Evolutionary conservation across 64 coral and sea anemone species (phyloP).

Genomic region (Trachythela sp.): DNA sequence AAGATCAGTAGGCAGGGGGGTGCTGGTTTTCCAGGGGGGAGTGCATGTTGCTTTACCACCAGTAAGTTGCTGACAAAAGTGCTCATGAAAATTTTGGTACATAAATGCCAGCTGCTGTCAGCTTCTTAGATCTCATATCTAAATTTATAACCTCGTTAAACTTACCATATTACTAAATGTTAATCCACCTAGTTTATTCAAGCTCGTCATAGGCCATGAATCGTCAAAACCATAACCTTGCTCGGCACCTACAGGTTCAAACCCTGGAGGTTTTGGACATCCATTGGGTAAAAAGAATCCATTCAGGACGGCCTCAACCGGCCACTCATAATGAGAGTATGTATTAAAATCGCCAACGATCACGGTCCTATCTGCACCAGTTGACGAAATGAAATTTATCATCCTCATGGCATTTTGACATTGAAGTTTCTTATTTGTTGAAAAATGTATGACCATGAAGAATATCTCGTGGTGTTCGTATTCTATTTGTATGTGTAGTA

Average conservation of each 20-base stretch:
- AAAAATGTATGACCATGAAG: constrained; percentile 76
- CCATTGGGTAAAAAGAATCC: constrained; percentile 56
- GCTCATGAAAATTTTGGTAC: no score
- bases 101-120: no score
- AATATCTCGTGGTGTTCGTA: constrained; percentile 58
- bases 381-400: constrained; percentile 68
- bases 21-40: no score
- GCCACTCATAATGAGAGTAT: constrained; percentile 75
- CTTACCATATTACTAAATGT: constrained; percentile 99
- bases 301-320: constrained; percentile 58
- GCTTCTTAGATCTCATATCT: no score
- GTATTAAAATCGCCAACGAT: constrained; percentile 82
- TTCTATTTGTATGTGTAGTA: constrained; percentile 72
- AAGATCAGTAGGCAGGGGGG: no score
- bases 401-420: constrained; percentile 74
- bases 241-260: constrained; percentile 41
- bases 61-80: no score
- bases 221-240: constrained; percentile 71
- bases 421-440: constrained; percentile 75
- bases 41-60: no score
- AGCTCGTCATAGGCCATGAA: constrained; percentile 47
- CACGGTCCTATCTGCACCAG: constrained; percentile 55
- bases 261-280: constrained; percentile 25
- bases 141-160: no score
- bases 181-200: constrained; percentile 40